Base-by-base conservation (phyloP, 2,113 vertebrate species). In the Poeciliopsis turrubarensis region DNA sequence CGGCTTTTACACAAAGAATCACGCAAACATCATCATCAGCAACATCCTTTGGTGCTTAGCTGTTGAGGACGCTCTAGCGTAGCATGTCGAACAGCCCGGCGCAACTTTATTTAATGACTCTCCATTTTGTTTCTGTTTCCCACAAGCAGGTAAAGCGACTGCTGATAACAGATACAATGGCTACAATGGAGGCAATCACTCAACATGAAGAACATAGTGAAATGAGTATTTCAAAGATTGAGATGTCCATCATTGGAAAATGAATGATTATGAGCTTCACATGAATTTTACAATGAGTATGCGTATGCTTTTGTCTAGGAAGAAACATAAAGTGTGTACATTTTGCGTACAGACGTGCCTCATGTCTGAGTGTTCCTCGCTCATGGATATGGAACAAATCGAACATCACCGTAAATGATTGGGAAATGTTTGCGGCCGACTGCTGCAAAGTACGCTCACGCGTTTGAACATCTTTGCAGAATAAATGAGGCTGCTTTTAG, bases 11-110 rank as follows among this genome's bases (percentile, higher is more conserved):
- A 62, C 44, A 41, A 41, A 41, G 3, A 66, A 25, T 10, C 31
- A 32, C 70, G 70, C 44, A 74, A 26, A 79, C 37, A 37, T 44
- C 34, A 64, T 66, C 60, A 86, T 84, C 83, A 82, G 73, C 80
- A 79, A 62, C 68, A 78, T 80, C 65, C 44, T 51, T 78, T 84
- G 75, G 39, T 84, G 81, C 78, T 71, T 82, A 61, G 65, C 67
- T 70, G 34, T 61, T 74, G 65, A 30, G 77, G 65, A 87, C 80
- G 74, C 70, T 70, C 74, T 41, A 72, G 75, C 47, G n/a, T 51
- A 72, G 61, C 41, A 73, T 60, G 71, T 60, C 54, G 14, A 75
- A 70, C 74, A 80, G 78, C 83, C 57, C 14, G 26, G 80, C 44
- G 15, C 4, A 47, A 32, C 77, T 68, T 67, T 47, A 29, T 44